Base-by-base conservation (phyloP, 2,888 invertebrate genomes). In the Microctonus hyperodae region DNA sequence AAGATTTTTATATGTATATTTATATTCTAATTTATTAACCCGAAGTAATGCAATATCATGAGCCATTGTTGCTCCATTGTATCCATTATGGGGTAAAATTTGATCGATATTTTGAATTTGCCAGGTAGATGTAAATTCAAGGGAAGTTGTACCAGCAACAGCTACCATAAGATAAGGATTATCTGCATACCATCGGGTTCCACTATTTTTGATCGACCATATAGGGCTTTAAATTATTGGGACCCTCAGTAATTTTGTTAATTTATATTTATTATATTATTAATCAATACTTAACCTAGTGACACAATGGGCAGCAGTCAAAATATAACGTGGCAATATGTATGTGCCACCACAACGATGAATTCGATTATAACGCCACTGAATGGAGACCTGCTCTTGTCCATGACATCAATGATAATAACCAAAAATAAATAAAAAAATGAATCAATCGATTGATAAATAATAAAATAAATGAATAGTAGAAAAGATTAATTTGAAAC, bases 251-350 rank as follows among this genome's bases (percentile, higher is more conserved):
- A 50, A 5, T 10, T 9, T 28, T 1, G 9, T 20, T 31, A 28
- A 11, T 13, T 6, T 16, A 61, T 23, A 22, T 51, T 20, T 11
- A 51, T 60, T 48, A 6, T 13, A 37, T n/a, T 44, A 10, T n/a
- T 10, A 25, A 31, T 25, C 3, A 37, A 23, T 55, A 28, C 23
- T 64, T 67, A 75, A 81, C 80, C 74, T 78, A 72, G 81, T 70
- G 74, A 82, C 74, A 69, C 82, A 82, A 69, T 81, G 81, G 31
- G 81, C 81, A 48, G 82, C 81, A 13, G 81, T 80, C 63, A 81
- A 69, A 67, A 82, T 69, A 65, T 78, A 81, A 70, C 73, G 76
- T 23, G 78, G 74, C 33, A 73, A 55, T 70, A 81, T 75, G 61
- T 81, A 81, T 66, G 77, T 75, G 64, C 78, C 81, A 61, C 80